phyloP scores from a whole-genome alignment of 2,888 invertebrate species.

The Clostera curtula region DNA sequence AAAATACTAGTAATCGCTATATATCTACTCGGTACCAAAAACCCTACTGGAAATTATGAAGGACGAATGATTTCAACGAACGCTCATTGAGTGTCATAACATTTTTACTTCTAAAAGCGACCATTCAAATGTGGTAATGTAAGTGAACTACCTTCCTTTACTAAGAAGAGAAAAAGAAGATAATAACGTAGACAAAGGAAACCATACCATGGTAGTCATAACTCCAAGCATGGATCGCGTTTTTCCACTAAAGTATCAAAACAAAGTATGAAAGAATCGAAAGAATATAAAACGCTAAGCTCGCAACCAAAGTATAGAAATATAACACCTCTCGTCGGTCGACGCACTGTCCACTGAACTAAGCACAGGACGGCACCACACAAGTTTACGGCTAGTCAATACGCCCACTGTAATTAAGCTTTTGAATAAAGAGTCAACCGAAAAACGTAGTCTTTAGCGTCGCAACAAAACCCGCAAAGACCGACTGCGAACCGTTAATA shows the following conservation, averaged over 20 bases:
- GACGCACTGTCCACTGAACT: constrained; percentile 67
- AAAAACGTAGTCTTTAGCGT: constrained; percentile 38
- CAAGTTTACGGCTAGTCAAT: constrained; percentile 31
- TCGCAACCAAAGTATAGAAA: constrained; percentile 56
- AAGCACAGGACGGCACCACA: constrained; percentile 66
- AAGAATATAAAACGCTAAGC: constrained; percentile 47
- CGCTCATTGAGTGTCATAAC: constrained; percentile 23
- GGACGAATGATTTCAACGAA: constrained; percentile 15
- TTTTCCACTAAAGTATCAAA: constrained; percentile 61
- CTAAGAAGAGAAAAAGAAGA: constrained; percentile 49
- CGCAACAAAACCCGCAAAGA: constrained; percentile 58
- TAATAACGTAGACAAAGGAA: constrained; percentile 70
- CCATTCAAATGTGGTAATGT: constrained; percentile 30
- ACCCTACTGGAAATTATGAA: constrained; percentile 27
- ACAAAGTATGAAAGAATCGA: constrained; percentile 42
- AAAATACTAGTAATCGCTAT: constrained; percentile 20
- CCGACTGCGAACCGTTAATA: constrained; percentile 55
- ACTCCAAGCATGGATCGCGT: constrained; percentile 74
- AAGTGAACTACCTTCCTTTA: constrained; percentile 49
- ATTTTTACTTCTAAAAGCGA: constrained; percentile 29
- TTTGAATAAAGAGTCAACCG: constrained; percentile 33
- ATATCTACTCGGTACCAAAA: constrained; percentile 26
- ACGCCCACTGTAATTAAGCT: constrained; percentile 35
- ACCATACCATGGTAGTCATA: constrained; percentile 75
- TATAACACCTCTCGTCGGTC: constrained; percentile 54